phyloP scores from a whole-genome alignment of 2,888 invertebrate species.

The Tetrapedia diversipes region DNA sequence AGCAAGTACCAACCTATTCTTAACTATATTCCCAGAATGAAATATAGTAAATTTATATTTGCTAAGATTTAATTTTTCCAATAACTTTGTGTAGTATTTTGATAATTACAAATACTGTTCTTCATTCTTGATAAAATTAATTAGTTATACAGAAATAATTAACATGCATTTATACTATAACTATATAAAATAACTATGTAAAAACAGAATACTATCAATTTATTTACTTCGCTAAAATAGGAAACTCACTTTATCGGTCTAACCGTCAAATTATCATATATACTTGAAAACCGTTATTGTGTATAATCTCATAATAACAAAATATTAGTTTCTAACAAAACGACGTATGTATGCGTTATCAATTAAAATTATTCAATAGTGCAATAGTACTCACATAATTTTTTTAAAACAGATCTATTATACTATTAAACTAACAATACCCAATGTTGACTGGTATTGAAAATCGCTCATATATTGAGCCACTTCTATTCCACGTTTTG shows the following conservation, averaged over 20 bases:
- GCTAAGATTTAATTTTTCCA: not conserved
- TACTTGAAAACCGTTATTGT: conserved; percentile 6
- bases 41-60: not conserved
- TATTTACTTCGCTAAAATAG: not conserved
- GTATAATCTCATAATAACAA: not conserved
- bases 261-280: conserved; percentile 1
- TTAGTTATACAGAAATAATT: not conserved
- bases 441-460: conserved; percentile 52
- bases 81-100: not conserved
- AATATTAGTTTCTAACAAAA: not conserved
- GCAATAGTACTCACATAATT: not conserved
- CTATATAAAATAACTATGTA: too few species aligned
- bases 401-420: conserved; percentile 17
- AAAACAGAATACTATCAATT: not conserved
- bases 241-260: not conserved
- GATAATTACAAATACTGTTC: not conserved
- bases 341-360: too few species aligned
- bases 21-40: conserved; percentile 1
- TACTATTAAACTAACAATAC: conserved; percentile 66
- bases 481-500: conserved; percentile 64
- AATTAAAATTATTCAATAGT: too few species aligned
- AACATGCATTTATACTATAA: not conserved
- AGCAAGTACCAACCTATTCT: not conserved
- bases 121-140: not conserved
- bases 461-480: conserved; percentile 61